Evolutionary conservation across 2,113 vertebrate genomes (phyloP).

Genomic region (Cynocephalus volans): DNA sequence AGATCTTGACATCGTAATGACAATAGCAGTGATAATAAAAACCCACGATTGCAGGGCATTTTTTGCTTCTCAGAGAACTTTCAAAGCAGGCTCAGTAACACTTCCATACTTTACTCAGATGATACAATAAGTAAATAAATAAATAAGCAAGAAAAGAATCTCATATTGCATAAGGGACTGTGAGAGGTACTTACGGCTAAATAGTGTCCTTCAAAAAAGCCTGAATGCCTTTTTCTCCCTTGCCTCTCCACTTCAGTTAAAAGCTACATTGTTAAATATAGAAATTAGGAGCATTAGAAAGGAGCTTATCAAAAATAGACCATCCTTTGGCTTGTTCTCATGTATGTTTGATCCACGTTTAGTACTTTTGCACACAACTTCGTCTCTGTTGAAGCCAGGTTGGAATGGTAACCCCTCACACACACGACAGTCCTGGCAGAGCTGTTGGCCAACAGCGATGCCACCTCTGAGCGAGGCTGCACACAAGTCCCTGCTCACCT

Average conservation of each 20-base stretch:
- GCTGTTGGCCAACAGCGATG: no score
- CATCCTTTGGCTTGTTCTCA: accelerated
- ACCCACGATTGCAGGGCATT: not conserved
- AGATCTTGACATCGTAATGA: not conserved
- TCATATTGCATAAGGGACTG: not conserved
- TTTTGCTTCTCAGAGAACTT: not conserved
- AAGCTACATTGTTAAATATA: constrained; percentile 41
- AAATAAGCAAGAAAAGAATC: not conserved
- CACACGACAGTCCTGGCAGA: not conserved
- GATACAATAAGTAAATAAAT: not conserved
- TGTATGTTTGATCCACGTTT: accelerated
- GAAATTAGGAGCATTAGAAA: not conserved
- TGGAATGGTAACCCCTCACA: accelerated
- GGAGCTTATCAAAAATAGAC: not conserved
- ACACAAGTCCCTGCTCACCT: accelerated
- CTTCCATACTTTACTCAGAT: not conserved
- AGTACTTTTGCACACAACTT: accelerated
- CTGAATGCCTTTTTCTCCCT: not conserved
- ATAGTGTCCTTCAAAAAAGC: constrained; percentile 19
- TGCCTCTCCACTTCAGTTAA: constrained; percentile 17
- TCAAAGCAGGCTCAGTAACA: not conserved
- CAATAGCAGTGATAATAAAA: not conserved
- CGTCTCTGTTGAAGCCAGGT: not conserved
- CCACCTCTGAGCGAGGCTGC: accelerated
- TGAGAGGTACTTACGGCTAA: constrained; percentile 14